Conservation (phyloP, 2,888 invertebrate species). For the Drosophila infuscata region DNA sequence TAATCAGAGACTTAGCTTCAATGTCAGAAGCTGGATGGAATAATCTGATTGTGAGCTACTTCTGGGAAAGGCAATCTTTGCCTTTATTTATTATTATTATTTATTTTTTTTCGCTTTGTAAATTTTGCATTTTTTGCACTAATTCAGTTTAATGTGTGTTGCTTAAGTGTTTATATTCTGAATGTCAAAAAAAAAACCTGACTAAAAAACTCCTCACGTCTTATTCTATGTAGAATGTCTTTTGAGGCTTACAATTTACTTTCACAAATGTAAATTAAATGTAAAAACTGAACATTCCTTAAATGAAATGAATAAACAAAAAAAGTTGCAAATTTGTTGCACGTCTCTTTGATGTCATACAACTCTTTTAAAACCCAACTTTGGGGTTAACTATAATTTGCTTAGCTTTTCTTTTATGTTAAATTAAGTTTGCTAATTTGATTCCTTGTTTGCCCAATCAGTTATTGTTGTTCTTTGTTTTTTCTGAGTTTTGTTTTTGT, state of each 20-base stretch:
- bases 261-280: too few relatives aligned
- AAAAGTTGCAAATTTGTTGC: too few relatives aligned
- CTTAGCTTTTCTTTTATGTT: too few relatives aligned
- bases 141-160: neutral
- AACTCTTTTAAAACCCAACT: too few relatives aligned
- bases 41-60: neutral
- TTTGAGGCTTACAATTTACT: too few relatives aligned
- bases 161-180: neutral
- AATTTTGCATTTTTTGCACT: neutral
- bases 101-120: neutral
- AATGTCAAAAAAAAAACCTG: neutral
- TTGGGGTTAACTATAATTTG: too few relatives aligned
- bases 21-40: slow-evolving; percentile 38
- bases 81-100: neutral
- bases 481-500: neutral
- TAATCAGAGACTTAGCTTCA: slow-evolving; percentile 38
- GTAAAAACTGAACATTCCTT: neutral
- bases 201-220: neutral
- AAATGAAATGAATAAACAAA: too few relatives aligned
- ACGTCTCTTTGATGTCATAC: too few relatives aligned
- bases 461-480: slow-evolving; percentile 9
- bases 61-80: neutral
- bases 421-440: slow-evolving; percentile 8
- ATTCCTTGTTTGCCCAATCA: neutral
- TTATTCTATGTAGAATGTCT: too few relatives aligned